Conservation (phyloP, 2,113 vertebrate genomes). For the Tapirus terrestris region DNA sequence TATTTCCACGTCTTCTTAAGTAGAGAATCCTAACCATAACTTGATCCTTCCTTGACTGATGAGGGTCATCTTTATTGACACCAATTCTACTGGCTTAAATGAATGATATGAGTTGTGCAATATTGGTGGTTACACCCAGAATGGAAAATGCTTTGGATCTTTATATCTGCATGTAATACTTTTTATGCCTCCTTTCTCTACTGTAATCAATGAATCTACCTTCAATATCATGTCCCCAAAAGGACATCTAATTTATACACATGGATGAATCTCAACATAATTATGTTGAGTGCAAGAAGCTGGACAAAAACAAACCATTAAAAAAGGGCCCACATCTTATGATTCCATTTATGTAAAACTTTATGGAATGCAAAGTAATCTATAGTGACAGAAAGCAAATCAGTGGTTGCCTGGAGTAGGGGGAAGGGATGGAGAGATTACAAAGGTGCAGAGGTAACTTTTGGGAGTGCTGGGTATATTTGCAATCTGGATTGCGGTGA, state of each 20-base stretch:
- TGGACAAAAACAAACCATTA: neutral
- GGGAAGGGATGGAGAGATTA: neutral
- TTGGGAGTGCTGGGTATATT: neutral
- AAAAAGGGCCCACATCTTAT: neutral
- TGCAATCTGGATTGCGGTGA: neutral
- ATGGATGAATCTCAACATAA: constrained; percentile 25
- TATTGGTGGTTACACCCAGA: neutral
- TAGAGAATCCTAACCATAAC: neutral
- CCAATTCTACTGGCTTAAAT: neutral
- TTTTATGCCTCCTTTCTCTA: neutral
- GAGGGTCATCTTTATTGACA: neutral
- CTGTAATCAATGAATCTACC: neutral
- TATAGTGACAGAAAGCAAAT: neutral
- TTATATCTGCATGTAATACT: neutral
- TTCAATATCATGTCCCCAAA: neutral
- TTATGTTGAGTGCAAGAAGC: constrained; percentile 18
- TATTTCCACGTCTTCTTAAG: neutral
- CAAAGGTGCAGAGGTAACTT: neutral
- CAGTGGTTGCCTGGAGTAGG: neutral
- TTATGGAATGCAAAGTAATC: neutral
- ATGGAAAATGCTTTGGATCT: constrained; percentile 3
- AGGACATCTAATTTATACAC: neutral
- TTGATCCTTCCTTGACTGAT: neutral
- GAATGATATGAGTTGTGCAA: neutral
- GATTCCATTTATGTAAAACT: neutral